Base-by-base conservation (phyloP, 2,113 vertebrate species). In the Sebastes schlegelii region DNA sequence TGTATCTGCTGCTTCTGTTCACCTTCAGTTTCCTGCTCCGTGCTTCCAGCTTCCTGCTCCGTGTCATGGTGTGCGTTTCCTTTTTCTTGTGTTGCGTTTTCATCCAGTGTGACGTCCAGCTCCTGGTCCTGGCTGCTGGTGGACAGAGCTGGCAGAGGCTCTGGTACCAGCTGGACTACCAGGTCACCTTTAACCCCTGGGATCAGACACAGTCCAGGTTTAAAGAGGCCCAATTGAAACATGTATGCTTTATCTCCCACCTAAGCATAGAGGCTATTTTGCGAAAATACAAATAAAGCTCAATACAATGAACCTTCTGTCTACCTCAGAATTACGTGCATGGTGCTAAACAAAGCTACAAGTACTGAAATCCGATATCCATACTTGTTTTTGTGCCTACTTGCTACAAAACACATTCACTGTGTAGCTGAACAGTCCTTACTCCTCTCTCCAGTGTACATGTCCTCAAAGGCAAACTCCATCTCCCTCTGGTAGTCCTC, bases 381-480 rank as follows among this genome's bases (percentile, higher is more conserved):
- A 21, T n/a, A 13, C 7, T 26, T 46, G 6, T 11, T 34, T 49
- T 34, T 58, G 8, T 21, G n/a, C 16, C 42, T 23, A 45, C 6
- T 21, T 61, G 9, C 16, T 43, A 21, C 3, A 46, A 65, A n/a
- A 82, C 46, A 76, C 66, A 52, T 55, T 43, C 9, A 61, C 34
- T 34, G 34, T 34, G 34, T 34, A 34, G 0, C 12, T 58, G 4
- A 67, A 58, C 2, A 23, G 42, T 69, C 75, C 96, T 94, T 95
- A 99, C 98, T 95, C 84, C 89, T 95, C 74, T 96, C 96, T 86
- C 94, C 95, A 1, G 90, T 95, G 66, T 95, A 98, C 96, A 99
- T 95, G 86, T 99, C 97, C 91, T 99, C 97, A 86, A 99, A 99
- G 8, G 97, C 97, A 23, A 95, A 95, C 91, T 99, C 98, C 85